Evolutionary conservation across 2,797 vertebrate species (phyloP), one percentile per base, ranked within the genome.

Genomic region (Botia kubotai): DNA sequence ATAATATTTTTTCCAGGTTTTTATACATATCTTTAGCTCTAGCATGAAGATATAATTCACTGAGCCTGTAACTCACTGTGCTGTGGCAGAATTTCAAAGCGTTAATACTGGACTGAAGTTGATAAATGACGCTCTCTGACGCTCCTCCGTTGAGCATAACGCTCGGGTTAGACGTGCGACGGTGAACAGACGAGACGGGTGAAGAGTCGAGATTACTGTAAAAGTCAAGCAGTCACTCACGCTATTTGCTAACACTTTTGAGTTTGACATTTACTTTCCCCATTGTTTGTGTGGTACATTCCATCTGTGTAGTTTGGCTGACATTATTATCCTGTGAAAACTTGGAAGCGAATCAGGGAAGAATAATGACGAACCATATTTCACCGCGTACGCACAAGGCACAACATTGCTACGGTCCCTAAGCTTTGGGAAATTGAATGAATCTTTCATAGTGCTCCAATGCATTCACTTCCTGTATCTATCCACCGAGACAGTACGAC

Each of bases 1-100:
- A 90, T 80, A 86, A 89, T 84, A 83, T 84, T 91, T 72, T 91
- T 89, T 91, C 87, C 87, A 84, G 83, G 83, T 88, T 63, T 92
- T 91, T 86, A 89, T 91, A 84, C 82, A 91, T 83, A 90, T 91
- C 85, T 91, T 90, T 87, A 89, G 84, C 86, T 82, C 62, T 84
- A 87, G 89, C 83, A 82, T 86, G 62, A 80, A 88, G 82, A 65
- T 80, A 87, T 92, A 89, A 92, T 70, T 93, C 89, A 90, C 76
- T 4, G 2, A 19, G 77, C 80, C 85, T 85, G 74, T 90, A 89
- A 89, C 52, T 90, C 86, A 90, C 75, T 39, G 26, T 43, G 17
- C 73, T 79, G 21, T 72, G 86, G 82, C 82, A 87, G 82, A 57
- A 55, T 84, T 82, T 87, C 79, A 82, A 72, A 29, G 82, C 81